These are phyloP conservation scores for Drosophila affinis DNA, from an alignment of 2,888 invertebrate genomes.

Conservation along the genomic window DNA sequence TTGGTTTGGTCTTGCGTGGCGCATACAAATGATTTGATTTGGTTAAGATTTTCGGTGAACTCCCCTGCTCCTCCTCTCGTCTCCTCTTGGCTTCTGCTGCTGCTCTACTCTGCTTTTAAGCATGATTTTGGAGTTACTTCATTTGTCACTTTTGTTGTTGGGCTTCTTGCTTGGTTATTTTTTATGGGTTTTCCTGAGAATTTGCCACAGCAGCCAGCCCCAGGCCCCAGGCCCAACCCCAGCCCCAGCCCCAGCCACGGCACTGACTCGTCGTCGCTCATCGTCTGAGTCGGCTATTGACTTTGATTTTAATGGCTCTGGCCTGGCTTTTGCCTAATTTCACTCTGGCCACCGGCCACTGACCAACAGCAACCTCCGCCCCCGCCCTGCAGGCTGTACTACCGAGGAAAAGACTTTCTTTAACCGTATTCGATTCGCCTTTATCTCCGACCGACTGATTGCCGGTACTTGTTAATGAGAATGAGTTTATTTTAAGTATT, in stretches of 20 bases:
- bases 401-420: slow-evolving; percentile 63
- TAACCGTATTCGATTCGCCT: slow-evolving; percentile 52
- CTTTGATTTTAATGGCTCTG: slow-evolving; percentile 71
- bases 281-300: slow-evolving; percentile 65
- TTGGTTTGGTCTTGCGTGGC: slow-evolving; percentile 74
- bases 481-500: slow-evolving; percentile 75
- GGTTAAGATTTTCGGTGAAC: slow-evolving; percentile 65
- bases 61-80: slow-evolving; percentile 31
- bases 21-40: slow-evolving; percentile 83
- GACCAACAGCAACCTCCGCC: slow-evolving; percentile 40
- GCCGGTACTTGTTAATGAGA: slow-evolving; percentile 67
- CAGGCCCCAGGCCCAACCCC: slow-evolving; percentile 1
- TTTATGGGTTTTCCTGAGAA: slow-evolving; percentile 79
- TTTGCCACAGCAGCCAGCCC: slow-evolving; percentile 51
- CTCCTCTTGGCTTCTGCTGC: not conserved
- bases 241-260: not conserved
- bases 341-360: slow-evolving; percentile 45
- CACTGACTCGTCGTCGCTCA: slow-evolving; percentile 15
- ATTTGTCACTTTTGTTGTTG: slow-evolving; percentile 72
- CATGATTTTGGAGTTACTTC: slow-evolving; percentile 75
- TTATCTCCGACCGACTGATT: slow-evolving; percentile 19
- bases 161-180: slow-evolving; percentile 23
- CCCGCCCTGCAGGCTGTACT: slow-evolving; percentile 26
- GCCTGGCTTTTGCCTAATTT: slow-evolving; percentile 66
- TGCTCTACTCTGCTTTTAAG: slow-evolving; percentile 65